Conservation (phyloP, 1,140 invertebrate genomes). For the Cydia fagiglandana region DNA sequence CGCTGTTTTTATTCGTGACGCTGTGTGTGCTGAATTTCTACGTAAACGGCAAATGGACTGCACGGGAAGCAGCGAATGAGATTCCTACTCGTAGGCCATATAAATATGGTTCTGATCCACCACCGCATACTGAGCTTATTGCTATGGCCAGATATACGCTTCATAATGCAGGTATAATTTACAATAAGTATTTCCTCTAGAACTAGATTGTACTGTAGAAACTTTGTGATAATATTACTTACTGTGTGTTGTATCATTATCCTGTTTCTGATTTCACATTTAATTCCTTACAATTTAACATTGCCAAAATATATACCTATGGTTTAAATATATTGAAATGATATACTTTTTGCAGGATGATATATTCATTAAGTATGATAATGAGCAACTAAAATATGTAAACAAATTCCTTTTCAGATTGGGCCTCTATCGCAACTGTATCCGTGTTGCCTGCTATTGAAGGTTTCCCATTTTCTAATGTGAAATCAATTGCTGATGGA, state of each 20-base stretch:
- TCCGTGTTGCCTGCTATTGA: slow-evolving; percentile 81
- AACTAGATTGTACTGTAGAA: background rate
- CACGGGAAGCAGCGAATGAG: slow-evolving; percentile 44
- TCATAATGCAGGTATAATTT: slow-evolving; percentile 62
- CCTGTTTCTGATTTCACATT: background rate
- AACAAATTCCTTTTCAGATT: slow-evolving; percentile 77
- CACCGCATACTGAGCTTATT: slow-evolving; percentile 68
- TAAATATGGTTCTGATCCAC: slow-evolving; percentile 48
- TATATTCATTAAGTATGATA: slow-evolving; percentile 6
- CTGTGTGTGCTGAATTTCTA: slow-evolving; percentile 47
- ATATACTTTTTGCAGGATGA: background rate
- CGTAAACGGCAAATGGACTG: slow-evolving; percentile 49
- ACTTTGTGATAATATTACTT: background rate
- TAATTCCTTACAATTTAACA: background rate
- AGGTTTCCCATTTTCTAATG: slow-evolving; percentile 86
- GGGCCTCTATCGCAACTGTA: slow-evolving; percentile 87
- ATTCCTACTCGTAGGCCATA: slow-evolving; percentile 41
- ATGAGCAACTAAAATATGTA: background rate
- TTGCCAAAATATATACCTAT: background rate
- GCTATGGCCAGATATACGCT: slow-evolving; percentile 72
- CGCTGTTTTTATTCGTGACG: slow-evolving; percentile 45
- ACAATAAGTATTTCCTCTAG: background rate
- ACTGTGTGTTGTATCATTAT: too few species aligned
- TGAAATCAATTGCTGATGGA: slow-evolving; percentile 88
- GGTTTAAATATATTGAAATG: background rate